Conservation (phyloP, 2,888 invertebrate species). For the Altica lythri region DNA sequence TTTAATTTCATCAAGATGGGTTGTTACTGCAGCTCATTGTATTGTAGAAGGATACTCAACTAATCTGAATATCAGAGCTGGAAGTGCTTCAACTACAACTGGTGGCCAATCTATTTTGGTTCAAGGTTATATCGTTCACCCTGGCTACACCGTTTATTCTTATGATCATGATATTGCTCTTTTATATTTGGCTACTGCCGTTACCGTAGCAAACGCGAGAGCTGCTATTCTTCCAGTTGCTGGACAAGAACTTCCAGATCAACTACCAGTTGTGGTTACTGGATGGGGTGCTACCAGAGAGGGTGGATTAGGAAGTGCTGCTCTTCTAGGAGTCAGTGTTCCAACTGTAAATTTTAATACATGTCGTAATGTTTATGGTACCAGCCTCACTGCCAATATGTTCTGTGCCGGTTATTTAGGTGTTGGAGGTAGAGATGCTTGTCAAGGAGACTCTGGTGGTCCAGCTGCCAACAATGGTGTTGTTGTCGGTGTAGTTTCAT, state of each 20-base stretch:
- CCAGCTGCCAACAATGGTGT: conserved; percentile 35
- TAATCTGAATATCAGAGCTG: conserved; percentile 12
- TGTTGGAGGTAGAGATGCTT: conserved; percentile 55
- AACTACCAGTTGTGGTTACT: neutral
- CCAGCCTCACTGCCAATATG: conserved; percentile 56
- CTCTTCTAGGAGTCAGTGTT: conserved; percentile 6
- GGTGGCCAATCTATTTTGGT: conserved; percentile 4
- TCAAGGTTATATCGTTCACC: neutral
- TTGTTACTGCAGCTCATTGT: conserved; percentile 24
- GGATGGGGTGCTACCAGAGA: conserved; percentile 14
- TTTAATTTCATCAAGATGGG: conserved; percentile 23
- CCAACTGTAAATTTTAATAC: neutral
- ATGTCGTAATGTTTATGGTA: conserved; percentile 1
- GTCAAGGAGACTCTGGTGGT: conserved; percentile 45
- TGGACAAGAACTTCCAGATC: neutral
- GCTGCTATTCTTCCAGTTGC: neutral
- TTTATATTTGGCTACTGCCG: neutral
- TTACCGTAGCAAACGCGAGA: neutral
- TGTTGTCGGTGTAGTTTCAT: conserved; percentile 44
- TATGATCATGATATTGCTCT: conserved; percentile 5
- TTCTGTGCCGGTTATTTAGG: conserved; percentile 62
- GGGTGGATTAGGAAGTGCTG: neutral
- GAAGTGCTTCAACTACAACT: neutral
- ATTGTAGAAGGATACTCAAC: neutral
- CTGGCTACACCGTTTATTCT: neutral